Evolutionary conservation across 1,140 invertebrate genomes (phyloP).

Genomic region (Meloidogyne chitwoodi): DNA sequence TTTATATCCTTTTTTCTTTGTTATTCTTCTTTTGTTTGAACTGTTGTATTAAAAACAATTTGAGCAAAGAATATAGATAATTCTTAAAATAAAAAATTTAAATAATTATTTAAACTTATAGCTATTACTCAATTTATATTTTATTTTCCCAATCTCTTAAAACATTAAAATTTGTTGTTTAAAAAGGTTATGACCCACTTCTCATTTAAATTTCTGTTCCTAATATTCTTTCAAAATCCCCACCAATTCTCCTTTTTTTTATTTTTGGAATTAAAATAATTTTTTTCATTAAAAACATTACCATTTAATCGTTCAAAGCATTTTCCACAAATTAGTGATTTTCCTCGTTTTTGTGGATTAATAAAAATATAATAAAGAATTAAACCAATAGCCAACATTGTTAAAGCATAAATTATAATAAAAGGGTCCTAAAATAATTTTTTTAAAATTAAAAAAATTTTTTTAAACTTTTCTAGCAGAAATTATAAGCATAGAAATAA

Average conservation of each 20-base stretch:
- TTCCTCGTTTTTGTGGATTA: neutral
- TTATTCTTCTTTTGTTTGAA: conserved; percentile 9
- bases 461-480: conserved; percentile 15
- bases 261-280: too few relatives aligned
- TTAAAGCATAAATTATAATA: conserved; percentile 10
- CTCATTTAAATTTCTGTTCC: too few relatives aligned
- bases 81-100: conserved; percentile 14
- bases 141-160: neutral
- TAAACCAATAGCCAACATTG: conserved; percentile 10
- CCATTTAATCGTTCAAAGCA: conserved; percentile 17
- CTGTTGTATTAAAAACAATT: conserved; percentile 14
- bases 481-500: conserved; percentile 22
- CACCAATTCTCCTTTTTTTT: too few relatives aligned
- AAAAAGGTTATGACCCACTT: too few relatives aligned
- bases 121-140: neutral
- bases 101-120: too few relatives aligned
- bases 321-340: neutral
- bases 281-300: neutral
- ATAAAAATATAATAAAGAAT: conserved; percentile 19
- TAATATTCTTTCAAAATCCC: too few relatives aligned
- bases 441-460: neutral
- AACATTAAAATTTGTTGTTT: too few relatives aligned
- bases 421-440: conserved; percentile 8
- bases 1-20: neutral
- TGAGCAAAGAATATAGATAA: conserved; percentile 4